phyloP scores from a whole-genome alignment of 2,888 invertebrate genomes.

The Trissolcus brochymenae region DNA sequence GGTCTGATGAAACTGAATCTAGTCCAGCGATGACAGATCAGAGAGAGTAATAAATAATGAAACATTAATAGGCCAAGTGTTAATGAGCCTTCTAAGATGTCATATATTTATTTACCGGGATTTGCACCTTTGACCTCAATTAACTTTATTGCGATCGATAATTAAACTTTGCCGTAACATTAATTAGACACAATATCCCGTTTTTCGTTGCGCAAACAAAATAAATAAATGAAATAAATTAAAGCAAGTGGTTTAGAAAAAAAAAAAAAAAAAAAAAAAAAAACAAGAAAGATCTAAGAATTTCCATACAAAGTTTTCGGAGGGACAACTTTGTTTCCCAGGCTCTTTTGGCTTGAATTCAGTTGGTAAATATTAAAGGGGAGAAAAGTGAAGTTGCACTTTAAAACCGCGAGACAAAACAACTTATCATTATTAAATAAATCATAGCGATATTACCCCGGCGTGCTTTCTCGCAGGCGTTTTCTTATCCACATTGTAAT shows the following conservation, averaged over 20 bases:
- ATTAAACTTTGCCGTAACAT: background rate
- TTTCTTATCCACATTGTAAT: slow-evolving; percentile 53
- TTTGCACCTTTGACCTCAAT: slow-evolving; percentile 41
- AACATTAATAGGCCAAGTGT: slow-evolving; percentile 49
- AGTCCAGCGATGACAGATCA: slow-evolving; percentile 15
- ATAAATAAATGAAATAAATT: too few species aligned
- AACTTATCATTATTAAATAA: slow-evolving; percentile 52
- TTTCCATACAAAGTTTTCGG: too few species aligned
- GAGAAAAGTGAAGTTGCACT: slow-evolving; percentile 17
- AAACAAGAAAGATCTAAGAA: too few species aligned
- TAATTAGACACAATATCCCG: slow-evolving; percentile 2
- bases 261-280: too few species aligned
- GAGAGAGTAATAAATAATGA: slow-evolving; percentile 35
- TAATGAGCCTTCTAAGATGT: slow-evolving; percentile 33
- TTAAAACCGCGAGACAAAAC: slow-evolving; percentile 38
- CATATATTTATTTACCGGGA: slow-evolving; percentile 32
- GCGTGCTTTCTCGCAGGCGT: slow-evolving; percentile 44
- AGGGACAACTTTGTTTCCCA: slow-evolving; percentile 22
- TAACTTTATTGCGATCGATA: slow-evolving; percentile 16
- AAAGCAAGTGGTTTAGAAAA: too few species aligned
- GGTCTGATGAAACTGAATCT: too few species aligned
- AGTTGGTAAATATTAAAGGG: slow-evolving; percentile 36
- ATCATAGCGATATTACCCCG: slow-evolving; percentile 43
- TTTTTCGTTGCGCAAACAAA: too few species aligned
- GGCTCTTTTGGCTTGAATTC: slow-evolving; percentile 22